Conservation (phyloP, 2,797 vertebrate genomes). For the Nannoperca obscura region DNA sequence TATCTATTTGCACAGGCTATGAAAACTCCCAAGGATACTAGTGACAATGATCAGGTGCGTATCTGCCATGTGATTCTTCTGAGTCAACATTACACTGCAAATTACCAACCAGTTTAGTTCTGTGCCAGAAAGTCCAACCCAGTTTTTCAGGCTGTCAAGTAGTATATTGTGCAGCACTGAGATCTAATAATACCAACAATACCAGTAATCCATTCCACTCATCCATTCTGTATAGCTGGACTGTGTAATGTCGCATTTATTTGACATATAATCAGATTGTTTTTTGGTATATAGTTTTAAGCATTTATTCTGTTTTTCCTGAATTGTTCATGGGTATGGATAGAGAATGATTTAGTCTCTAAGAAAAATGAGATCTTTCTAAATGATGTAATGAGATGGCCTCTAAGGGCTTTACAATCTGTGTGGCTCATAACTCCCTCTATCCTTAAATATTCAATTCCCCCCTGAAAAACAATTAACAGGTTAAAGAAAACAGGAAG, state of each 20-base stretch:
- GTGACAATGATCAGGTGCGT: neutral
- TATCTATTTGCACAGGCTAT: neutral
- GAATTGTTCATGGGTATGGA: neutral
- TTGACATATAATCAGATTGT: constrained; percentile 1
- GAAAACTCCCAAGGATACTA: neutral
- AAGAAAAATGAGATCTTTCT: neutral
- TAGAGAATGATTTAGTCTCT: neutral
- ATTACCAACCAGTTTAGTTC: neutral
- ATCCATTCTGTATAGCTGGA: neutral
- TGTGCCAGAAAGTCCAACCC: neutral
- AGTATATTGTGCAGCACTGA: neutral
- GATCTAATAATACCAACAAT: neutral
- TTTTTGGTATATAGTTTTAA: neutral
- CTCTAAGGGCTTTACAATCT: neutral
- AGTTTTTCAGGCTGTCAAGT: neutral
- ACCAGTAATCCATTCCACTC: neutral
- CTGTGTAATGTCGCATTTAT: neutral
- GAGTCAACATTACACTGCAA: neutral
- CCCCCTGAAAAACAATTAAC: no score
- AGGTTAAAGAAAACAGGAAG: no score
- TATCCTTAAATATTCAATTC: neutral
- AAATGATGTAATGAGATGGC: neutral
- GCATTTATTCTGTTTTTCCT: neutral
- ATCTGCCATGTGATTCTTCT: neutral
- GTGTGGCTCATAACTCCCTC: neutral